Evolutionary conservation across 1,140 invertebrate species (phyloP), one percentile per base, ranked within the genome.

Genomic region (Coboldia fuscipes): DNA sequence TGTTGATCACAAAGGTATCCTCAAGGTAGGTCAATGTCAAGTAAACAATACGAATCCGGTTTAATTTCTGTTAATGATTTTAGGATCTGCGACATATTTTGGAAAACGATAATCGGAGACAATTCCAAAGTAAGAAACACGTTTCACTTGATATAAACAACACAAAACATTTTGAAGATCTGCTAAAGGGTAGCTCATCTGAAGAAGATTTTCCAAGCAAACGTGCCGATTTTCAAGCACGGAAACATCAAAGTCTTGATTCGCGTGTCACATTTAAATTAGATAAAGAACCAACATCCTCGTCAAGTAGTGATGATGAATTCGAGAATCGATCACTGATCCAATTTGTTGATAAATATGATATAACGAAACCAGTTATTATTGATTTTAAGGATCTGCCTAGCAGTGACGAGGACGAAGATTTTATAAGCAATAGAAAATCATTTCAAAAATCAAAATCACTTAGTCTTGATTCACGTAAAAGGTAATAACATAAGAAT

Each of bases 371-470:
- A 37, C 52, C 52, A 37, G 32, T 55, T 20, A 47, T 55, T 29
- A 55, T 55, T 34, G 52, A 55, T 39, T 41, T 55, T 18, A 52
- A 53, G 40, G 52, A 55, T 41, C 37, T 55, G 30, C 51, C 54
- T 23, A 50, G 46, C 30, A 52, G 51, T 17, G 54, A 51, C 30
- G 52, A 55, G 40, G 30, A 32, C 9, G 52, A 54, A 33, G 51
- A 55, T 23, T 54, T 50, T 30, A 32, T 41, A 3, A 40, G 39
- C 1, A 47, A 44, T 15, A 39, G 51, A 2, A 48, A 51, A 36
- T 42, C 42, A 35, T 55, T 55, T 35, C 52, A 55, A 32, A 45
- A 52, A 34, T 46, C 48, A 36, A 46, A 48, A 32, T 49, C 51
- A 32, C 48, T 53, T 5, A 55, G 52, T 41, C 50, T 45, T 39